Percentiles rank a stretch among this genome's conserved stretches.
Conservation (phyloP, 2,888 invertebrate species). For the Diaphora mendica region DNA sequence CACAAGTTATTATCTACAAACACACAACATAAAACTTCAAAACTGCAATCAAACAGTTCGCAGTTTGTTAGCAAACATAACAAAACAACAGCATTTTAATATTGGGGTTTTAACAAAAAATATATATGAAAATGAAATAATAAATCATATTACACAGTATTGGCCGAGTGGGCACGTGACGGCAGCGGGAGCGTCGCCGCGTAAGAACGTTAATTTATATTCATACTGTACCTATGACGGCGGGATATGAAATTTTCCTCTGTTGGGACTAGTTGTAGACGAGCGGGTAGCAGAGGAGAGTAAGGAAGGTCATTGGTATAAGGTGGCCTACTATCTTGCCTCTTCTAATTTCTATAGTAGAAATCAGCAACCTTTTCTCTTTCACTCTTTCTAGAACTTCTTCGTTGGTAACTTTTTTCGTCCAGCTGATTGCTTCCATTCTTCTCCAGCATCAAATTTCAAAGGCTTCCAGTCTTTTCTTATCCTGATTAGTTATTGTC, state of each 20-base stretch:
- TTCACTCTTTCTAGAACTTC: too few species aligned
- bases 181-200: slow-evolving; percentile 46
- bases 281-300: slow-evolving; percentile 13
- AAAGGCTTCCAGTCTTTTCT: too few species aligned
- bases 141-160: slow-evolving; percentile 56
- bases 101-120: slow-evolving; percentile 44
- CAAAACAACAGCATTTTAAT: slow-evolving; percentile 20
- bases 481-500: too few species aligned
- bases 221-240: slow-evolving; percentile 49
- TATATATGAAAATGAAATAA: slow-evolving; percentile 57
- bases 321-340: too few species aligned
- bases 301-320: neutral
- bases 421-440: too few species aligned
- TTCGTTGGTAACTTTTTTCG: too few species aligned
- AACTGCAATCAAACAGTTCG: slow-evolving; percentile 18
- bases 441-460: too few species aligned
- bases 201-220: slow-evolving; percentile 71
- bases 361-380: too few species aligned
- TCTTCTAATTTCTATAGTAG: too few species aligned
- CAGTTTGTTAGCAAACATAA: slow-evolving; percentile 17
- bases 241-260: slow-evolving; percentile 66
- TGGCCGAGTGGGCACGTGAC: slow-evolving; percentile 50
- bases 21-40: slow-evolving; percentile 2
- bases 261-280: slow-evolving; percentile 42
- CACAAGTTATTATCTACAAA: neutral